phyloP scores from a whole-genome alignment of 2,113 vertebrate genomes.

The Tetraodon nigroviridis region DNA sequence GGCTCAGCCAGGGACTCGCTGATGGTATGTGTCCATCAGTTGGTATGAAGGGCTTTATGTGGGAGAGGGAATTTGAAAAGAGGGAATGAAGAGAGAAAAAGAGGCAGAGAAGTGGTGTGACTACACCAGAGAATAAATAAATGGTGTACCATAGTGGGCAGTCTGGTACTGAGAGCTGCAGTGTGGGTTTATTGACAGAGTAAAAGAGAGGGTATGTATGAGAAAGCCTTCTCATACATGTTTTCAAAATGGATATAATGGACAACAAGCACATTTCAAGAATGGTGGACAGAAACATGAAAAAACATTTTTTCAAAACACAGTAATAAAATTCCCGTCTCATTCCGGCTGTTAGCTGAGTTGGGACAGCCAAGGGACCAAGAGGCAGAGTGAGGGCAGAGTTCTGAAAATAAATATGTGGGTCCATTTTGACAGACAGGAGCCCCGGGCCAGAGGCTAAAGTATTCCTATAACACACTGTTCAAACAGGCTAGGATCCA shows the following conservation, averaged over 20 bases:
- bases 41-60: slow-evolving; percentile 35
- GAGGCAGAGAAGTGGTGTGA: slow-evolving; percentile 33
- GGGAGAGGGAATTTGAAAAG: slow-evolving; percentile 33
- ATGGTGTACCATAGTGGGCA: slow-evolving; percentile 59
- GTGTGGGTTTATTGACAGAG: slow-evolving; percentile 71
- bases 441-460: slow-evolving; percentile 52
- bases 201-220: slow-evolving; percentile 42
- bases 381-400: slow-evolving; percentile 36
- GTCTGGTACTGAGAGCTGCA: slow-evolving; percentile 60
- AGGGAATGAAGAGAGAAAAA: slow-evolving; percentile 23
- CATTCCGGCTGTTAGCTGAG: slow-evolving; percentile 21
- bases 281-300: slow-evolving; percentile 21
- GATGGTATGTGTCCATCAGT: slow-evolving; percentile 45
- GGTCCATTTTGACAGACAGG: slow-evolving; percentile 55
- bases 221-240: slow-evolving; percentile 38
- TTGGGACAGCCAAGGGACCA: slow-evolving; percentile 29
- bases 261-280: slow-evolving; percentile 39
- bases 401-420: slow-evolving; percentile 64
- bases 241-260: slow-evolving; percentile 42
- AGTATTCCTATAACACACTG: slow-evolving; percentile 43
- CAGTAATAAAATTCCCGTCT: not conserved
- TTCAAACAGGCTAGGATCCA: slow-evolving; percentile 42
- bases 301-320: not conserved
- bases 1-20: slow-evolving; percentile 13
- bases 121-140: slow-evolving; percentile 68